These are phyloP conservation scores for Smittia aterrima DNA, from an alignment of 2,888 invertebrate species.

Conservation along the genomic window DNA sequence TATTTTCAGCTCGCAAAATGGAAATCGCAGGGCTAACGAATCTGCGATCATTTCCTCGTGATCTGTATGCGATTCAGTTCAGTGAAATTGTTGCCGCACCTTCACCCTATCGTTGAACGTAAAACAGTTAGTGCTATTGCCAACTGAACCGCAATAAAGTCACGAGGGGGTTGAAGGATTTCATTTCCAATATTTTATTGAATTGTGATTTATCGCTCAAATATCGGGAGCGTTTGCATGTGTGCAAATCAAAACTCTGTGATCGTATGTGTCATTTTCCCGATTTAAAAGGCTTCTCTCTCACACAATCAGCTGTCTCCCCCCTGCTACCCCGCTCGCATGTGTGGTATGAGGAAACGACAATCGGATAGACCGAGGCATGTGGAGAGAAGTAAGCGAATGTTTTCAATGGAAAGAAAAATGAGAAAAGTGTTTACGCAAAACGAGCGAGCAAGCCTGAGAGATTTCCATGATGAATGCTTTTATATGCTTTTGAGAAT, in stretches of 20 bases:
- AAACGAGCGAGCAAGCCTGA: neutral
- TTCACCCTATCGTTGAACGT: neutral
- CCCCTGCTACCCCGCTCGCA: no score
- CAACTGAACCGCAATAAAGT: slow-evolving; percentile 7
- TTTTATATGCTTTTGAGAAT: neutral
- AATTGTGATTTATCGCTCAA: slow-evolving; percentile 7
- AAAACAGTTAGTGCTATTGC: neutral
- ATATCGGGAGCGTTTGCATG: neutral
- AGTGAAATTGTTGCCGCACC: neutral
- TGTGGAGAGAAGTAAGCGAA: no score
- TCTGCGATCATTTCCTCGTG: neutral
- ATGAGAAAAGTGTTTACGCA: neutral
- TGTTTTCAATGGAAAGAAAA: neutral
- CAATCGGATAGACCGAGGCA: no score
- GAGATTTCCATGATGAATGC: neutral
- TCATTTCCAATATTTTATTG: slow-evolving; percentile 6
- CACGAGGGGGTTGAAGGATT: neutral
- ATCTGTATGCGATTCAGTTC: neutral
- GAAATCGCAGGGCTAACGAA: neutral
- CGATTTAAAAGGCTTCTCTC: neutral
- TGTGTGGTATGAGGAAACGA: no score
- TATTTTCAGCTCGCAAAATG: neutral
- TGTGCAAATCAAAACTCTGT: neutral
- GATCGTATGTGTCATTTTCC: neutral
- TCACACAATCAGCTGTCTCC: no score